Conservation (phyloP, 2,113 vertebrate species). For the Cygnus buccinator region DNA sequence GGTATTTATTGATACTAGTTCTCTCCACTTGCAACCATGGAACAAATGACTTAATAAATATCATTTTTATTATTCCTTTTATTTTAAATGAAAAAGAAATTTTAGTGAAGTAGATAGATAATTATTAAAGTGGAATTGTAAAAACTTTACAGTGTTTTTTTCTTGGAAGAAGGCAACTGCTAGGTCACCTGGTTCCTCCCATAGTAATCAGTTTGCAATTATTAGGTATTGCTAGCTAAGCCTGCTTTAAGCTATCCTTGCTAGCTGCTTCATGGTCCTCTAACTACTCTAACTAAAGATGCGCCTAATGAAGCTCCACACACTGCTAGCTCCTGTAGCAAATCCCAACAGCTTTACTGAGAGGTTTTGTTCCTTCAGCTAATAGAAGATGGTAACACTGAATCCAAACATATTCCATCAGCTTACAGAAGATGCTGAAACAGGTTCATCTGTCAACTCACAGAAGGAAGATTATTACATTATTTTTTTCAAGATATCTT, state of each 20-base stretch:
- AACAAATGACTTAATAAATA: neutral
- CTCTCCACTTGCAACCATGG: neutral
- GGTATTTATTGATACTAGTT: neutral
- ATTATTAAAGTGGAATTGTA: neutral
- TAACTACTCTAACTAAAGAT: neutral
- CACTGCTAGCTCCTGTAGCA: neutral
- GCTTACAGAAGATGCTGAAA: neutral
- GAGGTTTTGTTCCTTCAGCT: neutral
- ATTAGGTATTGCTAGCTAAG: neutral
- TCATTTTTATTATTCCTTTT: neutral
- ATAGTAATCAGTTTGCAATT: neutral
- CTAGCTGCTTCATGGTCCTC: neutral
- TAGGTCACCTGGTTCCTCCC: neutral
- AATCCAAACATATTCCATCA: neutral
- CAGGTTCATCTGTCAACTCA: neutral
- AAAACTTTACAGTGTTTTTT: neutral
- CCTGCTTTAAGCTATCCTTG: neutral
- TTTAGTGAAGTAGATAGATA: neutral
- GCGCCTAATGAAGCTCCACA: neutral
- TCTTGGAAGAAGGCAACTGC: neutral
- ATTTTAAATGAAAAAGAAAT: neutral
- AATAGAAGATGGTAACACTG: neutral
- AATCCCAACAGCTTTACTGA: slow-evolving; percentile 1
- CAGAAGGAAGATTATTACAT: neutral
- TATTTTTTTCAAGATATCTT: neutral